Conservation (phyloP, 2,113 vertebrate genomes). For the Aegotheles bennettii region DNA sequence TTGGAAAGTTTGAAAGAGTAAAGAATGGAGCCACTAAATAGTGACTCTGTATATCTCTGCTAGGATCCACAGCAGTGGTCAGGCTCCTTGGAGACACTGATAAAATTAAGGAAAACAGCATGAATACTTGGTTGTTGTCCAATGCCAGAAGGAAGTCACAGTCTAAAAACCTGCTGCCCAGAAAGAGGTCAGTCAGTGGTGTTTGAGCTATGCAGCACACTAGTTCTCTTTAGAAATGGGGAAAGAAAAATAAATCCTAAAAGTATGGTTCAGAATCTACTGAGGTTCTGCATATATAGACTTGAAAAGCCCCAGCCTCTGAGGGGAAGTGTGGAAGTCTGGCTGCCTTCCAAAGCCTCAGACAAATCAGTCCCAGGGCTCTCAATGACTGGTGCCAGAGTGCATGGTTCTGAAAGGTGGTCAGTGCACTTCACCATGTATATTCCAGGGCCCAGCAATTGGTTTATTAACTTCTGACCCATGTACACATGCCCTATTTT, state of each 20-base stretch:
- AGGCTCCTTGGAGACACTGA: constrained; percentile 16
- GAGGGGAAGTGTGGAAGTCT: neutral
- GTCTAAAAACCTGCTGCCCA: neutral
- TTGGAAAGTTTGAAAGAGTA: neutral
- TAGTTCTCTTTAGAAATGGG: constrained; percentile 24
- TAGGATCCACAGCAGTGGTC: neutral
- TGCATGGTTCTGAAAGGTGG: neutral
- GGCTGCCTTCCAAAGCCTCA: constrained; percentile 30
- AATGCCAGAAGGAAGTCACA: constrained; percentile 45
- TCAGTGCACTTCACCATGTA: neutral
- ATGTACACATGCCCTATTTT: neutral
- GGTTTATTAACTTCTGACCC: neutral
- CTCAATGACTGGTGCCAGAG: neutral
- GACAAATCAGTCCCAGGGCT: constrained; percentile 3
- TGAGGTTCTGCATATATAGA: neutral
- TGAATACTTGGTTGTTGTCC: constrained; percentile 43
- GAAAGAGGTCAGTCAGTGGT: constrained; percentile 23
- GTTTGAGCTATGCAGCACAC: constrained; percentile 23
- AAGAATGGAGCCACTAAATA: neutral
- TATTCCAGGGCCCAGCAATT: neutral
- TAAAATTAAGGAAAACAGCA: constrained; percentile 17
- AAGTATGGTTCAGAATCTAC: neutral
- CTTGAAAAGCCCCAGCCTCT: neutral
- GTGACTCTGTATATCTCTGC: neutral
- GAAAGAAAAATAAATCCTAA: constrained; percentile 50